Conservation (phyloP, 2,888 invertebrate genomes). For the Lepidocyrtoides sp. region DNA sequence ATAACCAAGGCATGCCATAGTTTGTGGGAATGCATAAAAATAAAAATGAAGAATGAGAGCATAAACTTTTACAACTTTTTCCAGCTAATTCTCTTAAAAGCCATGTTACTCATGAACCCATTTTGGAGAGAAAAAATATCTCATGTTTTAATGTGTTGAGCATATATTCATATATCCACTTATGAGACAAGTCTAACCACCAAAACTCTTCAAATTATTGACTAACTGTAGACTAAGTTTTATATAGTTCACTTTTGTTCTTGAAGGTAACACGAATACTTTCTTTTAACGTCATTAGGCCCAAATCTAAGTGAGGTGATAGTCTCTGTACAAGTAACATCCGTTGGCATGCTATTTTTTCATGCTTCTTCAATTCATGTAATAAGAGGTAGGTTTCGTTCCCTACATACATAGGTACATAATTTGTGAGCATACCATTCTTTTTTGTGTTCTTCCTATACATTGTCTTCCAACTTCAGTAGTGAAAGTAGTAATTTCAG, state of each 20-base stretch:
- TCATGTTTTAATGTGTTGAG: slow-evolving; percentile 30
- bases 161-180: slow-evolving; percentile 33
- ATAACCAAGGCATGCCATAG: too few relatives aligned
- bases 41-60: slow-evolving; percentile 26
- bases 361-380: background rate
- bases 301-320: background rate
- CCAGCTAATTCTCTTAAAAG: slow-evolving; percentile 19
- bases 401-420: background rate
- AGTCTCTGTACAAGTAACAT: background rate
- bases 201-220: slow-evolving; percentile 7
- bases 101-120: slow-evolving; percentile 16
- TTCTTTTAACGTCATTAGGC: background rate
- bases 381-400: too few relatives aligned
- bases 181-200: background rate
- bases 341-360: background rate
- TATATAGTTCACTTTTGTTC: background rate
- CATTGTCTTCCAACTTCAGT: background rate
- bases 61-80: slow-evolving; percentile 39
- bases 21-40: background rate
- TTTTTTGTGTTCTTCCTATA: background rate
- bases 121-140: too few relatives aligned
- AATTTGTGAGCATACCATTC: background rate
- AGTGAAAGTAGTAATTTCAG: background rate
- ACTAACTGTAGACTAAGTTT: background rate
- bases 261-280: slow-evolving; percentile 28